phyloP scores from a whole-genome alignment of 2,797 vertebrate genomes.

The Pristis pectinata region DNA sequence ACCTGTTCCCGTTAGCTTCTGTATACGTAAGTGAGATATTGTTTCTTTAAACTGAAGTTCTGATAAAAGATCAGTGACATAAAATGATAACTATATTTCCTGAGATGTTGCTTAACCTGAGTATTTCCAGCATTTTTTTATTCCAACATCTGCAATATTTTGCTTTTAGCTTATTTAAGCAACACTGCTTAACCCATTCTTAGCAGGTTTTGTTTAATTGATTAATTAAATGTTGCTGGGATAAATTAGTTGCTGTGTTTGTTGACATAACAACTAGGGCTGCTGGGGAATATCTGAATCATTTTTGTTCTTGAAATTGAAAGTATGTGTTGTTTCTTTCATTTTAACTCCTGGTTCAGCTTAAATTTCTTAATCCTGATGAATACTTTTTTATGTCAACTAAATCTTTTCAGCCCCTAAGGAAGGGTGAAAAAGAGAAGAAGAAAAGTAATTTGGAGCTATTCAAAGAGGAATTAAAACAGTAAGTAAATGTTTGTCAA shows the following conservation, averaged over 20 bases:
- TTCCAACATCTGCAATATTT: too few relatives aligned
- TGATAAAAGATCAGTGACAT: too few relatives aligned
- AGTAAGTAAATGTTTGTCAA: constrained; percentile 63
- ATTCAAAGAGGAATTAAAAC: constrained; percentile 97
- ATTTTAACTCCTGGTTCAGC: neutral
- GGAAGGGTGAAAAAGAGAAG: constrained; percentile 94
- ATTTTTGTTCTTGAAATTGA: neutral
- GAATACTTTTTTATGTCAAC: neutral
- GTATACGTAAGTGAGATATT: neutral
- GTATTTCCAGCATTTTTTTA: too few relatives aligned
- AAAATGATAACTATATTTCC: too few relatives aligned
- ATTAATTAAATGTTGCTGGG: neutral
- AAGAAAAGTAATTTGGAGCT: constrained; percentile 99
- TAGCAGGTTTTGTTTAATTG: neutral
- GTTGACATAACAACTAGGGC: too few relatives aligned
- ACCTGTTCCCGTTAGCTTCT: neutral
- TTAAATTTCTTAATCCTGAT: neutral
- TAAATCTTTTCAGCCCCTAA: constrained; percentile 63
- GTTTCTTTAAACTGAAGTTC: neutral
- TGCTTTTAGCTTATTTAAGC: too few relatives aligned
- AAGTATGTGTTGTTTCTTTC: neutral
- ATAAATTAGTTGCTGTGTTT: neutral
- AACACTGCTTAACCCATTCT: too few relatives aligned
- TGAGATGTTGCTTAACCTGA: too few relatives aligned
- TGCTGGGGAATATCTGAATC: too few relatives aligned